Base-by-base conservation (phyloP, 2,797 vertebrate genomes). In the Falco rusticolus region DNA sequence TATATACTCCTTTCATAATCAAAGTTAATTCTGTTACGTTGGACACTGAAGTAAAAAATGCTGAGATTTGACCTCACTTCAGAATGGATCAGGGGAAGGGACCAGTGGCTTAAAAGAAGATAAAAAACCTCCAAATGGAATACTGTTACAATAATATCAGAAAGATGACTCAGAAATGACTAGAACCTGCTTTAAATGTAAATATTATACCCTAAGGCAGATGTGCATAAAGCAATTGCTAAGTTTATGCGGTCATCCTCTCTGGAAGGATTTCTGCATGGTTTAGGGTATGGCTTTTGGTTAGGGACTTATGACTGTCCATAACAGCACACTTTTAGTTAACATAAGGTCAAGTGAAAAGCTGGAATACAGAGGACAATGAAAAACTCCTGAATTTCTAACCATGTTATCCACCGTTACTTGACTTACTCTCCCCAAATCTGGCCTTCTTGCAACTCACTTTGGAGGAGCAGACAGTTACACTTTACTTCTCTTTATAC, bases 221-320 rank as follows among this genome's bases (percentile, higher is more conserved):
- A 81, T 89, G 92, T 92, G 61, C 61, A 91, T 85, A 84, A 80
- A 89, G 78, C 24, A 68, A 75, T 83, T 78, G 57, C 39, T 92
- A 56, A 72, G 47, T 85, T 91, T 83, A 86, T 60, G n/a, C 66
- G 76, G 75, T 80, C 61, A 78, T 69, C 47, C 37, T 76, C 59
- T 84, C 84, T 88, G n/a, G 31, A 92, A 88, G 45, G 39, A 89
- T 89, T 95, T 96, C 61, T 91, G 65, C 41, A 72, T n/a, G 13
- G 34, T 61, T 93, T 84, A 91, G 57, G 21, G 53, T 26, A 75
- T 37, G 20, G 33, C 31, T 88, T 93, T 84, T n/a, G 3, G 22
- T 68, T 77, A 84, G 65, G 13, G 21, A 77, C 41, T 79, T 83
- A 39, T 75, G 34, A 82, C 39, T 71, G 50, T 51, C 54, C 70